Evolutionary conservation across 1,140 invertebrate genomes (phyloP), one percentile per base, ranked within the genome.

Genomic region (Drosophila mayri): DNA sequence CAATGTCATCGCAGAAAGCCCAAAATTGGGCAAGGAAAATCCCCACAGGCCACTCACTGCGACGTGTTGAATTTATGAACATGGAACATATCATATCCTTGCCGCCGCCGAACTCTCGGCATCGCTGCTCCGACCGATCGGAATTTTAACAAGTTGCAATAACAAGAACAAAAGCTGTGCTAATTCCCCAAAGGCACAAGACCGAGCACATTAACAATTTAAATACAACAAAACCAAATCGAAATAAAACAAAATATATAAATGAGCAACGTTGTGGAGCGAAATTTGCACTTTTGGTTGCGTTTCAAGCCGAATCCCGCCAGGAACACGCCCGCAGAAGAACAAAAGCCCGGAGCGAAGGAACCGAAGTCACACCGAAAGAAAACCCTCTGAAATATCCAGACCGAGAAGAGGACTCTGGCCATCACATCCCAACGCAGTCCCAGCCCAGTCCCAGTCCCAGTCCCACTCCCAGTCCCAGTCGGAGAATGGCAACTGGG

Each of bases 91-190:
- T 67, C 72, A 77, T 77, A 77, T 77, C 74, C 62, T 76, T 49
- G 41, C 25, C 57, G 49, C 25, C 57, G 40, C 20, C 22, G 14
- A 3, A 47, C 14, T 11, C 46, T n/a, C 4, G 16, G 5, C 47
- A 2, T 25, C 6, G 14, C 5, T 22, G 18, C 4, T 44, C 8
- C 37, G 10, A 46, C 9, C 67, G 67, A 72, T 72, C 41, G 85
- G 85, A 90, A 90, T 90, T 81, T 90, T 90, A 90, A 90, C 85
- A 90, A 90, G 85, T 90, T 79, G 80, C 80, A 83, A 80, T 83
- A 81, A 68, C 68, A 81, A 85, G 81, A 84, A 79, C 76, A 79
- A 73, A 88, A 73, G 72, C 84, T 46, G 64, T 80, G 83, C 81
- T 88, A 88, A 88, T 90, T 88, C 85, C 85, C 85, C 85, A 88